phyloP scores from a whole-genome alignment of 1,140 invertebrate genomes.

The Philaenus spumarius region DNA sequence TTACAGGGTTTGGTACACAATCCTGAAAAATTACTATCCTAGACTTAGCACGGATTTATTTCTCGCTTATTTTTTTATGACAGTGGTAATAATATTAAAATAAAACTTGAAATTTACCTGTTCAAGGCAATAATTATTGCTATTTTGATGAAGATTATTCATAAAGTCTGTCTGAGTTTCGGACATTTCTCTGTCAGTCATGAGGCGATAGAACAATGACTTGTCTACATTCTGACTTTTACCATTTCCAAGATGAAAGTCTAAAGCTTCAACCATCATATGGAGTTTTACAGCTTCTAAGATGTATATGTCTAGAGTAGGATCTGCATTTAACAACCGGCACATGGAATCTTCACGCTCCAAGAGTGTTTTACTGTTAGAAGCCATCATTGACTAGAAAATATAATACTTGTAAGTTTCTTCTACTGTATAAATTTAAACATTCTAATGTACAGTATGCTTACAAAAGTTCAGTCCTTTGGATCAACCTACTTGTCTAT shows the following conservation, averaged over 20 bases:
- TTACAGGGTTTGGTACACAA: too few relatives aligned
- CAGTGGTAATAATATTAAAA: too few relatives aligned
- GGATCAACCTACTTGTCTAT: too few relatives aligned
- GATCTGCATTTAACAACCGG: constrained; percentile 40
- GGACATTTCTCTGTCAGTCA: constrained; percentile 45
- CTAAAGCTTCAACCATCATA: constrained; percentile 41
- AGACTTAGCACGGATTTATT: too few relatives aligned
- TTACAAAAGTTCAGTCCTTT: neutral
- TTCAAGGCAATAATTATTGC: constrained; percentile 42
- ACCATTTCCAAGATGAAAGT: constrained; percentile 34
- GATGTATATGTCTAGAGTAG: constrained; percentile 39
- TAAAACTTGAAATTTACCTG: too few relatives aligned
- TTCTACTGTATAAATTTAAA: too few relatives aligned
- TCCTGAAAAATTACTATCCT: too few relatives aligned
- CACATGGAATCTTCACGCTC: constrained; percentile 36
- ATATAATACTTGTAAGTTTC: too few relatives aligned
- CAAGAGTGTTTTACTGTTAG: neutral
- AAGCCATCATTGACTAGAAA: too few relatives aligned
- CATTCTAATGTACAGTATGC: neutral
- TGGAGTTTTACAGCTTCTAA: constrained; percentile 48
- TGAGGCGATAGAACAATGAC: constrained; percentile 43
- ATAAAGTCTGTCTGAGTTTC: constrained; percentile 39
- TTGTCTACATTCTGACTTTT: constrained; percentile 19
- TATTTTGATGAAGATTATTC: constrained; percentile 45
- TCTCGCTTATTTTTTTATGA: too few relatives aligned